phyloP scores from a whole-genome alignment of 1,140 invertebrate species.

The Drosophila ironensis region DNA sequence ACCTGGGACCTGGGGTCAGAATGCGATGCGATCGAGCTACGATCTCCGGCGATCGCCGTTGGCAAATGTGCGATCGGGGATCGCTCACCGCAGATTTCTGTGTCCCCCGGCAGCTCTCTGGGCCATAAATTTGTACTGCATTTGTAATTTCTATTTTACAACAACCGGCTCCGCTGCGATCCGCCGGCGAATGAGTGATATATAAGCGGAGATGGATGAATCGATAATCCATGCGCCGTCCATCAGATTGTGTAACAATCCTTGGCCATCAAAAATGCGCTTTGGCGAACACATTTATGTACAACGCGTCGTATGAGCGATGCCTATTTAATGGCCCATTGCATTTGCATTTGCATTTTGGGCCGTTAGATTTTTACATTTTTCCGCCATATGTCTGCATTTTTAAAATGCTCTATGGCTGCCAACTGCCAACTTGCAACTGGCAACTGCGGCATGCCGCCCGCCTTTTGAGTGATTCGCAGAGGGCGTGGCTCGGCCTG shows the following conservation, averaged over 20 bases:
- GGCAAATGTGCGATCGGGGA: slow-evolving; percentile 45
- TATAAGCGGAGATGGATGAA: slow-evolving; percentile 29
- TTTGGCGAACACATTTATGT: slow-evolving; percentile 35
- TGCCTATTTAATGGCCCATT: slow-evolving; percentile 42
- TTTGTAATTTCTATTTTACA: slow-evolving; percentile 50
- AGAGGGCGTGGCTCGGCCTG: slow-evolving; percentile 46
- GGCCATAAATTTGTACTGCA: slow-evolving; percentile 43
- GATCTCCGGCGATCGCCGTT: slow-evolving; percentile 21
- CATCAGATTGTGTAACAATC: slow-evolving; percentile 30
- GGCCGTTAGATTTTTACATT: slow-evolving; percentile 44
- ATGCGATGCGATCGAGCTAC: neutral
- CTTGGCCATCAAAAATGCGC: slow-evolving; percentile 41
- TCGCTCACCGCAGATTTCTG: slow-evolving; percentile 28
- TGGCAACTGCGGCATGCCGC: too few relatives aligned
- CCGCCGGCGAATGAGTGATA: slow-evolving; percentile 37
- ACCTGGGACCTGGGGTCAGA: slow-evolving; percentile 29
- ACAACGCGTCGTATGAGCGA: slow-evolving; percentile 47
- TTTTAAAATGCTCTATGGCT: slow-evolving; percentile 39
- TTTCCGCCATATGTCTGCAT: slow-evolving; percentile 54
- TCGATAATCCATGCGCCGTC: slow-evolving; percentile 28
- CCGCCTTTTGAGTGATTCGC: slow-evolving; percentile 61
- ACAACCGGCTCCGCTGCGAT: slow-evolving; percentile 6
- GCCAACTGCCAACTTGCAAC: too few relatives aligned
- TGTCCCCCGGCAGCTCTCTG: slow-evolving; percentile 25
- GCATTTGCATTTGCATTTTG: slow-evolving; percentile 40